Percentiles rank a stretch among this genome's conserved stretches.
phyloP scores from a whole-genome alignment of 2,797 vertebrate genomes.

The Siniperca scherzeri region DNA sequence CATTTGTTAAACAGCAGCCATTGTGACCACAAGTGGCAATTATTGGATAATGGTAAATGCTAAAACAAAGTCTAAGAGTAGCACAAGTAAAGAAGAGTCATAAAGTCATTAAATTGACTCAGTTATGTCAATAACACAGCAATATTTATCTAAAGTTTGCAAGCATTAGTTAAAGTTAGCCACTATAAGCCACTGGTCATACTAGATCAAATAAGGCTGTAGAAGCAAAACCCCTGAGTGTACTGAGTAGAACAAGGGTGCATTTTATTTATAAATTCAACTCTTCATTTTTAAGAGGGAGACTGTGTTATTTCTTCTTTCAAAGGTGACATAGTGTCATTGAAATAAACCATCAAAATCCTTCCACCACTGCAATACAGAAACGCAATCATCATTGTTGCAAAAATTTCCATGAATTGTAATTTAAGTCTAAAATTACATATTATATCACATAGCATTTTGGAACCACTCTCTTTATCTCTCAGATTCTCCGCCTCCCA shows the following conservation, averaged over 20 bases:
- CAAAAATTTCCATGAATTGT: not conserved
- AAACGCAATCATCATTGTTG: not conserved
- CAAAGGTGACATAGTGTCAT: not conserved
- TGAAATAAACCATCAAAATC: not conserved
- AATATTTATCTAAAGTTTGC: not conserved
- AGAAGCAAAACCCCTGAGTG: not conserved
- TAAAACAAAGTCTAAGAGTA: too few species aligned
- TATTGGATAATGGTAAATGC: not conserved
- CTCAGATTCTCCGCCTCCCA: constrained; percentile 69
- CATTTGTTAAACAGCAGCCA: too few species aligned
- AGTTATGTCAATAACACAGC: not conserved
- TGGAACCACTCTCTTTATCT: constrained; percentile 45
- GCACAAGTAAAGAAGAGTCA: too few species aligned
- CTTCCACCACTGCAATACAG: not conserved
- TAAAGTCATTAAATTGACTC: not conserved
- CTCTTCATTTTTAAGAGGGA: not conserved
- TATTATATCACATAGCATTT: constrained; percentile 9
- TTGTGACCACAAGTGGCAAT: not conserved
- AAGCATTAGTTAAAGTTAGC: not conserved
- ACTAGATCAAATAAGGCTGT: not conserved
- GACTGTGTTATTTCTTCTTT: not conserved
- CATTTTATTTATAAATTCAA: not conserved
- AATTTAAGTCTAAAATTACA: constrained; percentile 15
- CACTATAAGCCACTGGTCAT: not conserved
- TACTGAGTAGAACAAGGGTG: not conserved